These are phyloP conservation scores for Planiliza haematocheilus DNA, from an alignment of 2,113 vertebrate species.

Conservation along the genomic window DNA sequence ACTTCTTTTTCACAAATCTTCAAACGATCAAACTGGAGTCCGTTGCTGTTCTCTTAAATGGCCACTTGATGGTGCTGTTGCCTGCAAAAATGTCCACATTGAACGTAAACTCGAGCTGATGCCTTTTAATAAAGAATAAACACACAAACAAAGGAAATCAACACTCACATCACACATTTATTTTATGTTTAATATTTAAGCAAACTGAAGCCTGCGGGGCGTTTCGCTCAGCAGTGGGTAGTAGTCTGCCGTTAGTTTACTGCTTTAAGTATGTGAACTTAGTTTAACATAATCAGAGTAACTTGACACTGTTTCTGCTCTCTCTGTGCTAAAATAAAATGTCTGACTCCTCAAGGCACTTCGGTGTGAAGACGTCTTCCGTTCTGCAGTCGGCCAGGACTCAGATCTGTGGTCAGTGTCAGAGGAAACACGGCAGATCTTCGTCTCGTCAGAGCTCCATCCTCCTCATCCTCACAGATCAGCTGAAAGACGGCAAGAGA, in stretches of 20 bases:
- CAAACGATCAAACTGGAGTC: too few species aligned
- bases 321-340: neutral
- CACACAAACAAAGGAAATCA: neutral
- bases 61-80: constrained; percentile 5
- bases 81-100: neutral
- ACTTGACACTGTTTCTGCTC: too few species aligned
- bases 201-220: constrained; percentile 8
- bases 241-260: neutral
- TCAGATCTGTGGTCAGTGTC: neutral
- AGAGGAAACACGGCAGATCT: neutral
- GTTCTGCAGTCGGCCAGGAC: constrained; percentile 39
- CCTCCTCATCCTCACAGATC: constrained; percentile 27
- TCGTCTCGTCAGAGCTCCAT: neutral
- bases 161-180: constrained; percentile 42
- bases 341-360: constrained; percentile 33
- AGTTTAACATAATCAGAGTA: too few species aligned
- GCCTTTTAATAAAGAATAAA: constrained; percentile 11
- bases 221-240: neutral
- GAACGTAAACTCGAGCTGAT: neutral
- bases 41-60: neutral
- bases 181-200: constrained; percentile 24
- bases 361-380: constrained; percentile 37
- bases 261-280: too few species aligned
- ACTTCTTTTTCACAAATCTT: too few species aligned
- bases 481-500: neutral